phyloP scores from a whole-genome alignment of 2,888 invertebrate species.

The Drosophila neotestacea region DNA sequence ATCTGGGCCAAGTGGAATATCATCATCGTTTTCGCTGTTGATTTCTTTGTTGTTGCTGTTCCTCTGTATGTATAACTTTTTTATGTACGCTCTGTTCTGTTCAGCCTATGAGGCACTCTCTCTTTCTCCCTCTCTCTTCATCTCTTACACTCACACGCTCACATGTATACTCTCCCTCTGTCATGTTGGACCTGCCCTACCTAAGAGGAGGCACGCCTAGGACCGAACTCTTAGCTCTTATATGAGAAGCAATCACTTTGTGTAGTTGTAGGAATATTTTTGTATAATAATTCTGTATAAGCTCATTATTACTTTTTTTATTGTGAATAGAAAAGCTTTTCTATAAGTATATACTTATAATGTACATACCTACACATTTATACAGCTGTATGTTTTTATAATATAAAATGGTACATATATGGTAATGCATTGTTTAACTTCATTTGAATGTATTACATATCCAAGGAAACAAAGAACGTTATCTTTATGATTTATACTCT shows the following conservation, averaged over 20 bases:
- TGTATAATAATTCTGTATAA: constrained; percentile 11
- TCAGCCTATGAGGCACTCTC: constrained; percentile 25
- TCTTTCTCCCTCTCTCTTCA: constrained; percentile 22
- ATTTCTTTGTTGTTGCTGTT: constrained; percentile 24
- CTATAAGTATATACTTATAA: constrained; percentile 1
- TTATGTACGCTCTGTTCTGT: constrained; percentile 13
- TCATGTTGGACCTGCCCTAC: constrained; percentile 23
- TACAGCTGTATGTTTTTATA: neutral
- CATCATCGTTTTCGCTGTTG: constrained; percentile 55
- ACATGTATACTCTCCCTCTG: constrained; percentile 14
- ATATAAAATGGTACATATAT: neutral
- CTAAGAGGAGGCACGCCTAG: constrained; percentile 26
- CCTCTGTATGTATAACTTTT: constrained; percentile 31
- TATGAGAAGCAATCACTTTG: constrained; percentile 13
- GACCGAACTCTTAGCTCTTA: constrained; percentile 9
- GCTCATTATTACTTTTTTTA: constrained; percentile 17
- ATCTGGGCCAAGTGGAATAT: constrained; percentile 86
- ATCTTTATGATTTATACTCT: no score
- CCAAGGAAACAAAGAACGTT: neutral
- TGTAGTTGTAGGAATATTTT: constrained; percentile 16
- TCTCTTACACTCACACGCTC: neutral
- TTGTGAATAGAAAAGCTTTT: constrained; percentile 12
- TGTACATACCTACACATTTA: neutral
- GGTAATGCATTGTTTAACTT: neutral
- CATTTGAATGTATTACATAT: neutral